A percentile compares a stretch with the other conserved stretches of the same genome.
phyloP scores from a whole-genome alignment of 2,797 vertebrate genomes.

The Alectoris magna region DNA sequence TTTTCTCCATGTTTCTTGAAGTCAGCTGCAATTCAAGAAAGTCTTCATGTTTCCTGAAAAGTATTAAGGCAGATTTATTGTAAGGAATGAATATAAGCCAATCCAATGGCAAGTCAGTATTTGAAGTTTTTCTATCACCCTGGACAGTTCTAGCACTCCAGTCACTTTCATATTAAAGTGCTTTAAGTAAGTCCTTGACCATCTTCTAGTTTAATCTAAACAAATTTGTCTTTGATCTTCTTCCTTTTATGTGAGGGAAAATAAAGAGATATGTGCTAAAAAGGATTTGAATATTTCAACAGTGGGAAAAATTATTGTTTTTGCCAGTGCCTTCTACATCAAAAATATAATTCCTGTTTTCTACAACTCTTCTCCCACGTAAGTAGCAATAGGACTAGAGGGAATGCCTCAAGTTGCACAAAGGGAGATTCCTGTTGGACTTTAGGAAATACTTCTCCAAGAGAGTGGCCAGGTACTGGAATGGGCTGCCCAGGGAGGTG shows the following conservation, averaged over 20 bases:
- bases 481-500: too few relatives aligned
- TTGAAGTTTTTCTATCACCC: neutral
- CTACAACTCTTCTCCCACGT: neutral
- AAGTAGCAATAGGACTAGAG: too few relatives aligned
- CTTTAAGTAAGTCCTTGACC: neutral
- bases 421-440: too few relatives aligned
- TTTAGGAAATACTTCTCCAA: too few relatives aligned
- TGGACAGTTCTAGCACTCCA: neutral
- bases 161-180: neutral
- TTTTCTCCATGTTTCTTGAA: neutral
- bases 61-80: neutral
- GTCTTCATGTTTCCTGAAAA: neutral
- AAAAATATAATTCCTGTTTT: neutral
- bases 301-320: neutral
- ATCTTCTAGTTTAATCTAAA: conserved; percentile 15
- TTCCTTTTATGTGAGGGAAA: neutral
- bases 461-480: too few relatives aligned
- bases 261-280: neutral
- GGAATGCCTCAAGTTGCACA: too few relatives aligned
- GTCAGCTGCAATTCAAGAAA: neutral
- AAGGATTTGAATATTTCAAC: neutral
- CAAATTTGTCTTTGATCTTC: neutral
- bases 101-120: neutral
- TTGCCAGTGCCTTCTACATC: neutral
- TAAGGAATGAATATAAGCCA: neutral